Conservation (phyloP, 2,113 vertebrate genomes). For the Hassar affinis region DNA sequence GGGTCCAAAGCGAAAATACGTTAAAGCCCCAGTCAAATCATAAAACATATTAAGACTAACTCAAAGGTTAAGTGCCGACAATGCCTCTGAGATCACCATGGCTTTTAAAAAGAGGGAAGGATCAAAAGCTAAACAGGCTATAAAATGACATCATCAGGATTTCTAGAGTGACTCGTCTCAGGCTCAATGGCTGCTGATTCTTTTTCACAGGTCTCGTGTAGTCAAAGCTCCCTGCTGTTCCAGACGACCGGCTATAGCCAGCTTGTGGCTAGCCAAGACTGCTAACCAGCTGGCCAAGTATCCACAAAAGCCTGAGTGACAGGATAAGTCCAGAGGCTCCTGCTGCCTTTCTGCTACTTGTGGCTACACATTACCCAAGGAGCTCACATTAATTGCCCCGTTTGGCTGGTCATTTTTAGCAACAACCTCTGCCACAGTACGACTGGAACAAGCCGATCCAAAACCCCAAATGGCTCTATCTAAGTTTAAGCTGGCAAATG, state of each 20-base stretch:
- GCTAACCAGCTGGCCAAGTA: slow-evolving; percentile 56
- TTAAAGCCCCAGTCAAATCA: slow-evolving; percentile 53
- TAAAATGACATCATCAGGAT: slow-evolving; percentile 60
- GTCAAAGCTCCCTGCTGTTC: slow-evolving; percentile 30
- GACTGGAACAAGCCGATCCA: slow-evolving; percentile 64
- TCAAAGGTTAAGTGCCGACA: slow-evolving; percentile 60
- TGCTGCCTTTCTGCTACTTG: slow-evolving; percentile 67
- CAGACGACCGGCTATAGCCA: slow-evolving; percentile 46
- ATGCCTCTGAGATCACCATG: slow-evolving; percentile 61
- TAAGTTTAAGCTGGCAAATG: slow-evolving; percentile 69
- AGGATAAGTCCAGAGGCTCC: slow-evolving; percentile 50
- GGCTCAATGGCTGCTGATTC: slow-evolving; percentile 24
- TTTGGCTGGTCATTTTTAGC: slow-evolving; percentile 56
- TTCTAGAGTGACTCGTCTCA: slow-evolving; percentile 34
- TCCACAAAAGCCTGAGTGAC: slow-evolving; percentile 60
- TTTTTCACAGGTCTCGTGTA: slow-evolving; percentile 33
- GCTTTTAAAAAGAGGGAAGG: slow-evolving; percentile 55
- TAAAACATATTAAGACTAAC: slow-evolving; percentile 59
- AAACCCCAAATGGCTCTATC: slow-evolving; percentile 70
- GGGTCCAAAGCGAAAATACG: slow-evolving; percentile 52
- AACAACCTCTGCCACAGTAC: slow-evolving; percentile 53
- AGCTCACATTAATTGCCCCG: slow-evolving; percentile 64
- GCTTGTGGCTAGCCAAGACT: slow-evolving; percentile 45
- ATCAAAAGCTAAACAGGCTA: slow-evolving; percentile 54
- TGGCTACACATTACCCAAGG: slow-evolving; percentile 60